Base-by-base conservation (phyloP, 2,888 invertebrate species). In the Ditula angustiorana region DNA sequence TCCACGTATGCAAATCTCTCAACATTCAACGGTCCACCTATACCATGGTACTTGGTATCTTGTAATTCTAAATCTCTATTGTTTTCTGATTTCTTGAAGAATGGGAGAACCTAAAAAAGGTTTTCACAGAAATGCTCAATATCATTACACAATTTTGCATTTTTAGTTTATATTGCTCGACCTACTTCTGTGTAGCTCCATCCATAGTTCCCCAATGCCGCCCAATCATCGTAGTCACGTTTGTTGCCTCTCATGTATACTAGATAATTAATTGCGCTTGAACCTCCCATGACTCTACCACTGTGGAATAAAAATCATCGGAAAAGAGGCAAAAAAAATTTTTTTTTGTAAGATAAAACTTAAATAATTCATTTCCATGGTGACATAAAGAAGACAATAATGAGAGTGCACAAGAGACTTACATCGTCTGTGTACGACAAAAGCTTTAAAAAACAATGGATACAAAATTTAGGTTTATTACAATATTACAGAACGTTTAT, bases 221-320 rank as follows among this genome's bases (percentile, higher is more conserved):
- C 94, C 96, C 96, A 96, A 64, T 93, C 90, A 74, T 95, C 94
- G 76, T 95, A 96, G 79, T 96, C 95, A 35, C 87, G 80, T 61
- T 91, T 94, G 74, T 94, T 93, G 37, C 95, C 95, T 80, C 95
- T 82, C 78, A 94, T 94, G 77, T 95, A 95, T 28, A 94, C 94
- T 87, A 96, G 91, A 81, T 94, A 95, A 81, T 96, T 96, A 47
- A 95, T 92, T 41, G 94, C 86, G 70, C 95, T 95, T 1, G 94
- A 94, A 2, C 96, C 96, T 13, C 96, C 96, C 93, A 96, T 94
- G 1, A 95, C 95, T 78, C 94, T 94, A 2, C 95, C 95, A 61
- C 94, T 93, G 88, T 37, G 84, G 86, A 66, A 50, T 65, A 53
- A 69, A 71, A 61, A 52, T 50, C 19, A 67, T 30, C 11, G 19